Conservation (phyloP, 1,140 invertebrate genomes). For the Caerostris extrusa region DNA sequence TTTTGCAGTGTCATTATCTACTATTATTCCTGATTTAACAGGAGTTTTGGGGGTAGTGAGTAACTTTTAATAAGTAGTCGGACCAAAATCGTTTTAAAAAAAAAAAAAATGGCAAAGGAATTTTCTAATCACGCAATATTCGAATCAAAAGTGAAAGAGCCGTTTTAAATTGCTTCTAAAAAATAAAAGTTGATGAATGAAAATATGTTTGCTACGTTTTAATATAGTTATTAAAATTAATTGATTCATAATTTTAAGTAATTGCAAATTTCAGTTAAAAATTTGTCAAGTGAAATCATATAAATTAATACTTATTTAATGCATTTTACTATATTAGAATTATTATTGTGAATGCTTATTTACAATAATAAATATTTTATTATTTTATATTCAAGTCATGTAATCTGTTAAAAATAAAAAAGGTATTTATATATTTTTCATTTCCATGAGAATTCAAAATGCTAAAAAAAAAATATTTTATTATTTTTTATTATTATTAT, state of each 20-base stretch:
- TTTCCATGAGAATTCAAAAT: no score
- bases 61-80: conserved; percentile 34
- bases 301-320: no score
- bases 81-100: neutral
- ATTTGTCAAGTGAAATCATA: no score
- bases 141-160: neutral
- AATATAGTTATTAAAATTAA: conserved; percentile 32
- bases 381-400: no score
- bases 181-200: neutral
- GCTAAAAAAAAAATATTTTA: no score
- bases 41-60: neutral
- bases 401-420: no score
- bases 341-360: no score
- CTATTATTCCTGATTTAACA: conserved; percentile 28
- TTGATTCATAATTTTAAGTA: neutral
- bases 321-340: no score
- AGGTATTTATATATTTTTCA: no score
- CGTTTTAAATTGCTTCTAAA: neutral
- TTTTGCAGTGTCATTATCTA: conserved; percentile 6
- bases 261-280: no score
- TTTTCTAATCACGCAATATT: neutral
- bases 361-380: no score
- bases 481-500: no score
- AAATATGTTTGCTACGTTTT: neutral
- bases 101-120: neutral